phyloP scores from a whole-genome alignment of 2,113 vertebrate species.

The Elanoides forficatus region DNA sequence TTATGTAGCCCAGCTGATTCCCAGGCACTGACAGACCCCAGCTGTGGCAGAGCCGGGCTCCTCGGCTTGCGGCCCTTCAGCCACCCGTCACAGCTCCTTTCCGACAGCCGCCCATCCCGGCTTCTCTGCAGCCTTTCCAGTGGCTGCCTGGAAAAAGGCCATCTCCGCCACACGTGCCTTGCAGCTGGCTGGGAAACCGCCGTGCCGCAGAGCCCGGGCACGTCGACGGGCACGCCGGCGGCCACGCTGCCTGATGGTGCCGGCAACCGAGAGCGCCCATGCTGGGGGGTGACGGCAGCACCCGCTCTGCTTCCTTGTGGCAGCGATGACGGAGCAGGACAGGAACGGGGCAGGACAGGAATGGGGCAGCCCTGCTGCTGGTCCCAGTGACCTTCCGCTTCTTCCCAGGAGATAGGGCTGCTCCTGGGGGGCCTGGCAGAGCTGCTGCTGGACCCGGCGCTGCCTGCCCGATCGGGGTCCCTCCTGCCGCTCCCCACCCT shows the following conservation, averaged over 20 bases:
- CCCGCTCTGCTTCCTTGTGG: background rate
- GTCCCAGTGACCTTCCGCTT: background rate
- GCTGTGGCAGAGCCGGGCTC: background rate
- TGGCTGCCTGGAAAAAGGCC: background rate
- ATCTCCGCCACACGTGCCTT: background rate
- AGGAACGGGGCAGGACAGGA: no score
- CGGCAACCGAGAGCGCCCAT: accelerated
- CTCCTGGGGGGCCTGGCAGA: slow-evolving; percentile 79
- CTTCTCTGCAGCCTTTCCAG: background rate
- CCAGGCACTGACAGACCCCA: background rate
- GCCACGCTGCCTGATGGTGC: background rate
- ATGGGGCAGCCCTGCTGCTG: background rate
- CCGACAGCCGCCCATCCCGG: background rate
- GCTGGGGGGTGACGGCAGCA: background rate
- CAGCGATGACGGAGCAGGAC: accelerated
- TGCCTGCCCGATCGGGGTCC: background rate
- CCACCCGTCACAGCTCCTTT: background rate
- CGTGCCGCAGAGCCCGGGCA: accelerated
- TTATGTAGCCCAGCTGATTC: background rate
- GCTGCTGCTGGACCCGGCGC: slow-evolving; percentile 51
- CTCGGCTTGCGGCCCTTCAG: background rate
- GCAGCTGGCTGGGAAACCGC: background rate
- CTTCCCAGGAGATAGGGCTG: slow-evolving; percentile 74
- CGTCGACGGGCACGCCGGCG: accelerated
- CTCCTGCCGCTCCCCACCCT: slow-evolving; percentile 68